Base-by-base conservation (phyloP, 2,888 invertebrate genomes). In the Lasioglossum vierecki region DNA sequence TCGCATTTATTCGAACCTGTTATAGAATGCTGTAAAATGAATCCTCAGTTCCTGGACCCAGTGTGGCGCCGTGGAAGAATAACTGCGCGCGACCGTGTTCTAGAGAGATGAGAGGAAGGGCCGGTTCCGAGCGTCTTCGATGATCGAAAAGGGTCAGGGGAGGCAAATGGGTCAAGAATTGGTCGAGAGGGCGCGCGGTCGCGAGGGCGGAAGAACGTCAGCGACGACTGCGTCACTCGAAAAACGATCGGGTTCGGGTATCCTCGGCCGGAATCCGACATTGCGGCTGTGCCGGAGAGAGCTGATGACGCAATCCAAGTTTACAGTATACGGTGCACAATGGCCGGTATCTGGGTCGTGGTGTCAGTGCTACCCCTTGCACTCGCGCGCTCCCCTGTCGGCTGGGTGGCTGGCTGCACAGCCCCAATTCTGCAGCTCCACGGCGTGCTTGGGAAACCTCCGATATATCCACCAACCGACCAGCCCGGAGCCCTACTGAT, bases 311-410 rank as follows among this genome's bases (percentile, higher is more conserved):
- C 92, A 92, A 93, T 92, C 88, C 91, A 84, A 91, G 88, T 91
- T 87, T 92, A 93, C 90, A 89, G 90, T 82, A 83, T 75, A 88
- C 72, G 79, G 88, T 89, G 93, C 91, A 93, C 93, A 93, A 93
- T 93, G 93, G 93, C 93, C 93, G 89, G 92, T 91, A 93, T 93
- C 91, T 93, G 93, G 93, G 93, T 93, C 93, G 93, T 88, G 89
- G 92, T 93, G 93, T 93, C 93, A 93, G 92, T 92, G 91, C 93
- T 85, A 84, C 87, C 87, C 88, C 76, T 79, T 83, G 72, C 79
- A 76, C 81, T 79, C 84, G 84, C 85, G 84, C 86, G 81, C 82
- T 74, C 80, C 60, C 60, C 9, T 26, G 60, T 60, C 60, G 60
- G 15, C 60, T 30, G 86, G 53, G 53, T n/a, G 53, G n/a, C 53